A percentile compares a stretch with the other conserved stretches of the same genome.
Evolutionary conservation across 2,888 invertebrate genomes (phyloP).

Genomic region (Acronicta aceris): DNA sequence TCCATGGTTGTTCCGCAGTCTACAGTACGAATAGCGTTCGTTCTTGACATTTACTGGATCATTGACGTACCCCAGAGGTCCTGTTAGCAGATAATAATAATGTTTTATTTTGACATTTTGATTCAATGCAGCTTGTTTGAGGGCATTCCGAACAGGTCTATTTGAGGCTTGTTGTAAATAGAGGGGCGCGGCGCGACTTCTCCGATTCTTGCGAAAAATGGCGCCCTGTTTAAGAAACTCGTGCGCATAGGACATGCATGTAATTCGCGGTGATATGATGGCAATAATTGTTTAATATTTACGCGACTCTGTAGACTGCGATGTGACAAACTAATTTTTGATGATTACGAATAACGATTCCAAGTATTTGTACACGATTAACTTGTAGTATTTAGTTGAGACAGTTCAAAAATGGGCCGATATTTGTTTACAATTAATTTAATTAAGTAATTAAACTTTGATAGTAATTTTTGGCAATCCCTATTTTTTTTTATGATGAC

Average conservation of each 20-base stretch:
- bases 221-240: neutral
- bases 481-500: no score
- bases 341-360: neutral
- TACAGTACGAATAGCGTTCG: constrained; percentile 49
- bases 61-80: constrained; percentile 44
- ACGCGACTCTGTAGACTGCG: no score
- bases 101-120: constrained; percentile 58
- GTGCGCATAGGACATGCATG: neutral
- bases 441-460: no score
- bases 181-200: constrained; percentile 6
- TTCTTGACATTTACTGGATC: constrained; percentile 57
- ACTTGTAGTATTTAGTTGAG: constrained; percentile 8
- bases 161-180: constrained; percentile 28
- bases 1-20: constrained; percentile 43
- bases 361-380: constrained; percentile 11
- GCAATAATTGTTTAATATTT: no score
- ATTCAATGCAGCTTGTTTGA: constrained; percentile 46
- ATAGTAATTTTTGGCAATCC: no score
- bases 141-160: constrained; percentile 36
- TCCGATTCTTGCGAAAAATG: neutral
- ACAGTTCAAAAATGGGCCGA: no score
- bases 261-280: no score
- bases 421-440: no score
- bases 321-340: no score
- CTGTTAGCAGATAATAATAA: constrained; percentile 51